Conservation (phyloP, 2,888 invertebrate species). For the Deilephila porcellus region DNA sequence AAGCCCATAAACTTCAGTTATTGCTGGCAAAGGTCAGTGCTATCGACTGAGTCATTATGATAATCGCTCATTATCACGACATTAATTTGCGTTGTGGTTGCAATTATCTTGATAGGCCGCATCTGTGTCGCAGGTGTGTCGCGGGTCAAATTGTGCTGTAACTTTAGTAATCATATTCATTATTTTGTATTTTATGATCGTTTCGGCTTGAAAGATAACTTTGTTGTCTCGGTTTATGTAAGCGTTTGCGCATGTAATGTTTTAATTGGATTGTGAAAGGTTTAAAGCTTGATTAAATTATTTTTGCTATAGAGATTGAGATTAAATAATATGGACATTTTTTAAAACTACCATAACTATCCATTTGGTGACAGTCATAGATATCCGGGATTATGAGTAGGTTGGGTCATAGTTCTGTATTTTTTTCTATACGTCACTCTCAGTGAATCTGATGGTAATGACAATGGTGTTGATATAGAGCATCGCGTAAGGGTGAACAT, state of each 20-base stretch:
- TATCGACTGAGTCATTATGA: neutral
- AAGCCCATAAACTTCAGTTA: neutral
- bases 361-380: too few relatives aligned
- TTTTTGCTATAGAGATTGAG: too few relatives aligned
- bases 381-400: too few relatives aligned
- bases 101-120: slow-evolving; percentile 52
- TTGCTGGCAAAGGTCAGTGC: neutral
- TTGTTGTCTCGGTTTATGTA: neutral
- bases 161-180: neutral
- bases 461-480: too few relatives aligned
- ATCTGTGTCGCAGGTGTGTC: slow-evolving; percentile 50
- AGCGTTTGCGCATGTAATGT: neutral
- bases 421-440: too few relatives aligned
- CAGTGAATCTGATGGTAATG: too few relatives aligned
- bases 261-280: neutral
- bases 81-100: slow-evolving; percentile 28
- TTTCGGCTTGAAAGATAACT: neutral
- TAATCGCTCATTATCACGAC: neutral
- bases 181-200: neutral
- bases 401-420: too few relatives aligned
- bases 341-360: too few relatives aligned
- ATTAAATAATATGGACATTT: too few relatives aligned
- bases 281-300: neutral
- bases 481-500: too few relatives aligned
- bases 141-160: slow-evolving; percentile 11